Base-by-base conservation (phyloP, 1,140 invertebrate genomes). In the Stegodyphus dumicola region DNA sequence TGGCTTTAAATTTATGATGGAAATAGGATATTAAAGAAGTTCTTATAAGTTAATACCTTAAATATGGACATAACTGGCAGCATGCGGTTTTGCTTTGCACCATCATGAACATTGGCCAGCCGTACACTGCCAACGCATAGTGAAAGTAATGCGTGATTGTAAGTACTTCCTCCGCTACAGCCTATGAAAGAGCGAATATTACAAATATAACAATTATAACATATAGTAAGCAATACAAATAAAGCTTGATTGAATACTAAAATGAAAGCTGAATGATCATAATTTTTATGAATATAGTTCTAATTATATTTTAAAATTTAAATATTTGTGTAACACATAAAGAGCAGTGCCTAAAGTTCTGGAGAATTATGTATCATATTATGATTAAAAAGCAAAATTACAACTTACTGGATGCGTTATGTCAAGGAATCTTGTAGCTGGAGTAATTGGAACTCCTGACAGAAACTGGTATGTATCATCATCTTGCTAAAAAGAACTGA, bases 391-490 rank as follows among this genome's bases (percentile, higher is more conserved):
- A 33, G 33, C 33, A 33, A 33, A 33, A 33, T 33, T 33, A 33
- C 33, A 33, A 87, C 87, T 81, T 87, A 88, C 88, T 65, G 94
- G 93, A 90, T 96, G 94, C 88, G 95, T 95, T 80, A 97, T 91
- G 85, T 95, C 94, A 73, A 98, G 92, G 91, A 97, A 97, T 90
- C 94, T 93, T 9, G 96, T 97, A 52, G 92, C 92, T 11, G 95
- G 94, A 15, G 95, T 97, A 10, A 98, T 93, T 9, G 96, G 93
- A 10, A 96, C 95, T 13, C 96, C 96, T 10, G 95, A 97, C 52
- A 98, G 92, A 90, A 96, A 97, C 90, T 97, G 95, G 89, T 96
- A 96, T n/a, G 95, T 95, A 88, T 96, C 95, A 90, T 96, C 96
- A 87, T 94, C 94, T 53, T 93, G 92, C 93, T 95, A 89, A 66